A percentile compares a stretch with the other conserved stretches of the same genome.
Conservation (phyloP, 2,113 vertebrate genomes). For the Pterocles gutturalis region DNA sequence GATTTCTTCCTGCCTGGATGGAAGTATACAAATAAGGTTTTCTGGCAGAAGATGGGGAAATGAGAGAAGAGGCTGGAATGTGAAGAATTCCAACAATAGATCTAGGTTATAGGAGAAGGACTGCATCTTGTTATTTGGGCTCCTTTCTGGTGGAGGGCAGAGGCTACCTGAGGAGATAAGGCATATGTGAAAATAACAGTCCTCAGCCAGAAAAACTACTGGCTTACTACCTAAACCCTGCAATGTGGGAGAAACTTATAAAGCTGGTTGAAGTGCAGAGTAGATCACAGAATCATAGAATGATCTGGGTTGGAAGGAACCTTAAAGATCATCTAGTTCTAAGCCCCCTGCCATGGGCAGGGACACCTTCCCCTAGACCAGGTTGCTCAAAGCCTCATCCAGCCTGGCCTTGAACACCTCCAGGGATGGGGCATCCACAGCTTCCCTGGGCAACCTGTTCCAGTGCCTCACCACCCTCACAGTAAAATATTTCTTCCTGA, state of each 20-base stretch:
- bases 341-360: no score
- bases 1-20: not conserved
- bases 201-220: not conserved
- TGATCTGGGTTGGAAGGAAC: no score
- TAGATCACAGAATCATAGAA: no score
- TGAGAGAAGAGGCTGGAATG: not conserved
- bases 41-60: not conserved
- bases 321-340: no score
- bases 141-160: not conserved
- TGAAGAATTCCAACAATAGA: not conserved
- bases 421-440: no score
- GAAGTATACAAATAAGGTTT: not conserved
- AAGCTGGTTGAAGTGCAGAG: not conserved
- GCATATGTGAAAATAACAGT: not conserved
- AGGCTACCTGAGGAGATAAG: not conserved
- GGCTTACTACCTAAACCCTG: not conserved
- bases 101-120: not conserved
- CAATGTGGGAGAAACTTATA: not conserved
- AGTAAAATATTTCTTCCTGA: no score
- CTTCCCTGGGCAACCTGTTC: no score
- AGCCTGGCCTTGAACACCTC: no score
- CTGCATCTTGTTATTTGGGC: not conserved
- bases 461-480: no score
- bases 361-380: no score
- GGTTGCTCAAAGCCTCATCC: no score